Percentiles rank a stretch among this genome's conserved stretches.
Conservation (phyloP, 2,113 vertebrate genomes). For the Sinocyclocheilus maitianheensis region DNA sequence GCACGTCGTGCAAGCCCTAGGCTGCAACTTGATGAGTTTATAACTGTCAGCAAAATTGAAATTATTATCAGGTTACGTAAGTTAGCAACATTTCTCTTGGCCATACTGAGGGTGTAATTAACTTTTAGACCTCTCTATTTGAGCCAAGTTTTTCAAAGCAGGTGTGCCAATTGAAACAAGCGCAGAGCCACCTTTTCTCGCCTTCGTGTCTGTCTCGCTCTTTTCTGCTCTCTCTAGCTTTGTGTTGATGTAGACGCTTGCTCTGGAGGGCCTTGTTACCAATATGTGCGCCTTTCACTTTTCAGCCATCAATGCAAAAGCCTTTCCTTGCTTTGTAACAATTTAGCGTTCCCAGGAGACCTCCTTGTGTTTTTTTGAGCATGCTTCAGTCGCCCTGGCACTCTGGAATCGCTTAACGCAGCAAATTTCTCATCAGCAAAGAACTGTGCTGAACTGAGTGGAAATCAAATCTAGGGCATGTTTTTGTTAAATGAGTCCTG, state of each 20-base stretch:
- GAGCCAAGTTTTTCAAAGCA: conserved; percentile 65
- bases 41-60: conserved; percentile 53
- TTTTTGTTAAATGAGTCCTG: conserved; percentile 35
- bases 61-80: conserved; percentile 63
- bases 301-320: conserved; percentile 67
- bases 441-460: conserved; percentile 15
- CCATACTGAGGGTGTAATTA: conserved; percentile 71
- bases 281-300: conserved; percentile 63
- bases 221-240: not conserved
- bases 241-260: not conserved
- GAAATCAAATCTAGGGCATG: conserved; percentile 14
- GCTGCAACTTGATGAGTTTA: conserved; percentile 59
- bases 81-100: conserved; percentile 71
- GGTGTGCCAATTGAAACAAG: conserved; percentile 70
- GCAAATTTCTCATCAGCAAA: conserved; percentile 44
- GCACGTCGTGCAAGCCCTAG: conserved; percentile 8
- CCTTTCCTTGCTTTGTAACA: conserved; percentile 69
- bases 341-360: conserved; percentile 67
- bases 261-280: conserved; percentile 58
- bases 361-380: conserved; percentile 55
- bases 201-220: conserved; percentile 16
- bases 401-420: conserved; percentile 63
- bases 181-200: conserved; percentile 49
- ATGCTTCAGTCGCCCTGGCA: conserved; percentile 66
- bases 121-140: conserved; percentile 70